phyloP scores from a whole-genome alignment of 2,113 vertebrate species.

The Brienomyrus longianalis region DNA sequence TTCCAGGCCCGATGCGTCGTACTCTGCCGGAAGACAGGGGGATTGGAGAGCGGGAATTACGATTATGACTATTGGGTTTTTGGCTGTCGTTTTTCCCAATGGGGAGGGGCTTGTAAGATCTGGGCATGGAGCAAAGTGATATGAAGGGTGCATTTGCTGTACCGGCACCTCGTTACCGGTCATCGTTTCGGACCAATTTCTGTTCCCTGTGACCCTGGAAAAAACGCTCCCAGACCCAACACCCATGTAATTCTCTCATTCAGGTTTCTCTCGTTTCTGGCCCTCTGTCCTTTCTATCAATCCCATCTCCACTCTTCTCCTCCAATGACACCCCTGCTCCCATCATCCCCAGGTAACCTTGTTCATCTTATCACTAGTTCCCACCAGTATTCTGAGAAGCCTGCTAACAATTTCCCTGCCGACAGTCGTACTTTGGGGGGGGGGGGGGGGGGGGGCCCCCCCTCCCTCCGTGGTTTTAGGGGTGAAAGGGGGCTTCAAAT shows the following conservation, averaged over 20 bases:
- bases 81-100: background rate
- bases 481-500: no score
- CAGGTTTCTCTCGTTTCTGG: background rate
- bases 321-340: background rate
- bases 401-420: background rate
- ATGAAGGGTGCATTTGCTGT: background rate
- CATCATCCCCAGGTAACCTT: background rate
- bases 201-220: background rate
- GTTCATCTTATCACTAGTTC: background rate
- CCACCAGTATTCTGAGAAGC: background rate
- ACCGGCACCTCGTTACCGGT: background rate
- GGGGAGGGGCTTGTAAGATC: background rate
- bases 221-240: background rate
- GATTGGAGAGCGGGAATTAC: background rate
- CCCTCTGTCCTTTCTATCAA: background rate
- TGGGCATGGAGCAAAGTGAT: background rate
- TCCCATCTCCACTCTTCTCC: background rate
- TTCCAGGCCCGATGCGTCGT: constrained; percentile 81
- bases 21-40: constrained; percentile 58
- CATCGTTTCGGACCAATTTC: background rate
- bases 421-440: background rate
- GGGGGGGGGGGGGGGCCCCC: background rate
- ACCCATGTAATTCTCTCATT: background rate
- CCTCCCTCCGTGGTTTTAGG: no score
- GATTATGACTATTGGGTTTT: background rate